Percentiles rank a stretch among this genome's conserved stretches.
phyloP scores from a whole-genome alignment of 2,113 vertebrate genomes.

The Haliaeetus leucogaster region DNA sequence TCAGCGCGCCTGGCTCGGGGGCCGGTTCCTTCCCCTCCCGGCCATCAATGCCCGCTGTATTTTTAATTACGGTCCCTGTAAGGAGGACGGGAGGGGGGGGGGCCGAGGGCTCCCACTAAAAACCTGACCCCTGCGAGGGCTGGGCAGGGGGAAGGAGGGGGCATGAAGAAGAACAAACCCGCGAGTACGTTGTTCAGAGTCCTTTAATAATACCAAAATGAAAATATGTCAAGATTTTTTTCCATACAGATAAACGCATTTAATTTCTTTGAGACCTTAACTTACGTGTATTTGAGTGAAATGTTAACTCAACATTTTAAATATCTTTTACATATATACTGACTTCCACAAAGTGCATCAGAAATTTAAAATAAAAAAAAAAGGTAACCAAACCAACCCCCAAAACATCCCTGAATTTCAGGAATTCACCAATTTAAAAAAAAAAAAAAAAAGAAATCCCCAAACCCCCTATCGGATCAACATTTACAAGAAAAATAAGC shows the following conservation, averaged over 20 bases:
- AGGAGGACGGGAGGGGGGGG: background rate
- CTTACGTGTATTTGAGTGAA: constrained; percentile 88
- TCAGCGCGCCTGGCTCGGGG: constrained; percentile 6
- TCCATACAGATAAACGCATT: constrained; percentile 99
- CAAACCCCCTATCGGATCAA: constrained; percentile 76
- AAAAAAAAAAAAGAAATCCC: constrained; percentile 71
- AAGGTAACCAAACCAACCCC: background rate
- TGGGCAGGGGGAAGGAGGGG: background rate
- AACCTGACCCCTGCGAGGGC: background rate
- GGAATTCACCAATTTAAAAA: constrained; percentile 81
- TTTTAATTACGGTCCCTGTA: constrained; percentile 24
- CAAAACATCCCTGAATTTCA: constrained; percentile 91
- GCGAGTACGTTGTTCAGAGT: constrained; percentile 78
- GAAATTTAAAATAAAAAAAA: constrained; percentile 82
- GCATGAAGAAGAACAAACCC: constrained; percentile 53
- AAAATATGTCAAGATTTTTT: constrained; percentile 93
- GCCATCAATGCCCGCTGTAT: background rate
- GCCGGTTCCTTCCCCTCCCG: constrained; percentile 26
- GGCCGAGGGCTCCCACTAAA: background rate
- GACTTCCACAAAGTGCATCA: constrained; percentile 99
- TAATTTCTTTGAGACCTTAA: constrained; percentile 90
- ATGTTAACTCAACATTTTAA: constrained; percentile 93
- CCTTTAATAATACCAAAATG: constrained; percentile 99
- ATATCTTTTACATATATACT: constrained; percentile 99
- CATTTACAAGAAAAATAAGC: constrained; percentile 89